A percentile compares a stretch with the other conserved stretches of the same genome.
These are phyloP conservation scores for Mya arenaria DNA, from an alignment of 1,140 invertebrate species.

Conservation along the genomic window DNA sequence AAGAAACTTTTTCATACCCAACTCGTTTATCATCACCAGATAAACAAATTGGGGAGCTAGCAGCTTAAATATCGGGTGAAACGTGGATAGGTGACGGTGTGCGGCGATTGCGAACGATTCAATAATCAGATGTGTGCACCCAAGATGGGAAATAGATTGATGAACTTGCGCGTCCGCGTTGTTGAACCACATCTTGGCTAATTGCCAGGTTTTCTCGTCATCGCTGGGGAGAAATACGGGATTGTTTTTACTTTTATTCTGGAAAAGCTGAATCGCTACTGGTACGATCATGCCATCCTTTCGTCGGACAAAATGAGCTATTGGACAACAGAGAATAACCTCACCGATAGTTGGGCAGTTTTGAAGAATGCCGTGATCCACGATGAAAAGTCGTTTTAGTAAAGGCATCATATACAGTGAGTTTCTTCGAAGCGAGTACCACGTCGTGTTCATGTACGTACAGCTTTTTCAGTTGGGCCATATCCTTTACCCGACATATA, in stretches of 20 bases:
- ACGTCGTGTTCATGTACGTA: constrained; percentile 28
- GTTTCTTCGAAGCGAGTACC: constrained; percentile 32
- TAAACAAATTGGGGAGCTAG: constrained; percentile 81
- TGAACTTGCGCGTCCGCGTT: constrained; percentile 81
- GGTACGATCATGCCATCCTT: constrained; percentile 73
- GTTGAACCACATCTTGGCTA: constrained; percentile 83
- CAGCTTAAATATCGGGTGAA: constrained; percentile 81
- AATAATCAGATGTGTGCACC: constrained; percentile 81
- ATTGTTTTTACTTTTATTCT: constrained; percentile 73
- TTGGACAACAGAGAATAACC: constrained; percentile 57
- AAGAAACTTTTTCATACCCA: background rate
- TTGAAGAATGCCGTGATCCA: constrained; percentile 37
- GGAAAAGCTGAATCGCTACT: constrained; percentile 79
- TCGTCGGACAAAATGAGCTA: constrained; percentile 79
- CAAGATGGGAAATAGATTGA: constrained; percentile 80
- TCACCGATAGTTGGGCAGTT: background rate
- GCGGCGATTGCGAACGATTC: constrained; percentile 79
- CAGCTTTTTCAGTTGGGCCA: constrained; percentile 78
- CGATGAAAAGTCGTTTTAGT: constrained; percentile 33
- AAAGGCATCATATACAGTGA: constrained; percentile 20
- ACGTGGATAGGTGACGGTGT: constrained; percentile 79
- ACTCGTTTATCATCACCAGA: constrained; percentile 76
- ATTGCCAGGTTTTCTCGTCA: constrained; percentile 79
- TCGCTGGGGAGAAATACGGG: constrained; percentile 81
- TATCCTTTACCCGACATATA: constrained; percentile 74